These are phyloP conservation scores for Cydia amplana DNA, from an alignment of 1,140 invertebrate species.

Conservation along the genomic window DNA sequence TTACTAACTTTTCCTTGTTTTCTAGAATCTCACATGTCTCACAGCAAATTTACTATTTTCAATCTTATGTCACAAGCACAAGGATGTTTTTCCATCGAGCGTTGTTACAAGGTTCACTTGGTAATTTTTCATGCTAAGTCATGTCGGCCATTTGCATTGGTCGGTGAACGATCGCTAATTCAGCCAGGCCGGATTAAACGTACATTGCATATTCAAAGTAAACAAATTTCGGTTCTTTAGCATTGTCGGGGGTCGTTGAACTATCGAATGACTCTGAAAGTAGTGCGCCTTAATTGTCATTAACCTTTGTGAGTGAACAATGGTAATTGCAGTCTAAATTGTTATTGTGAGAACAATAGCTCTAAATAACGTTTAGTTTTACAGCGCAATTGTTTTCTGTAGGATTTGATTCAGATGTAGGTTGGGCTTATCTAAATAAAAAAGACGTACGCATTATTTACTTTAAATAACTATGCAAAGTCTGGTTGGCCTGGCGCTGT, in stretches of 20 bases:
- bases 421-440: not conserved
- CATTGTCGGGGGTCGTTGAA: conserved; percentile 23
- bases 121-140: conserved; percentile 41
- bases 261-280: conserved; percentile 30
- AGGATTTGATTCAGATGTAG: not conserved
- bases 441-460: too few relatives aligned
- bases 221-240: conserved; percentile 43
- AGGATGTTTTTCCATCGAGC: not conserved
- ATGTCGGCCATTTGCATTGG: conserved; percentile 52
- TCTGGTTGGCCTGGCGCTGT: too few relatives aligned
- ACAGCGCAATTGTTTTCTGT: conserved; percentile 8
- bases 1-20: not conserved
- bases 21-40: not conserved
- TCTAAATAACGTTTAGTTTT: conserved; percentile 19
- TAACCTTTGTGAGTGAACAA: conserved; percentile 29
- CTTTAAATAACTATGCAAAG: too few relatives aligned
- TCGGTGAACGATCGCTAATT: conserved; percentile 48
- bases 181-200: conserved; percentile 44
- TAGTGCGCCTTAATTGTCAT: conserved; percentile 26
- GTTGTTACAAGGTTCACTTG: not conserved
- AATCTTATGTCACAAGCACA: not conserved
- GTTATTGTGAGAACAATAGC: conserved; percentile 29
- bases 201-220: conserved; percentile 48
- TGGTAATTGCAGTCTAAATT: conserved; percentile 30
- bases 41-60: not conserved